Conservation (phyloP, 2,113 vertebrate genomes). For the Henicopernis longicauda region DNA sequence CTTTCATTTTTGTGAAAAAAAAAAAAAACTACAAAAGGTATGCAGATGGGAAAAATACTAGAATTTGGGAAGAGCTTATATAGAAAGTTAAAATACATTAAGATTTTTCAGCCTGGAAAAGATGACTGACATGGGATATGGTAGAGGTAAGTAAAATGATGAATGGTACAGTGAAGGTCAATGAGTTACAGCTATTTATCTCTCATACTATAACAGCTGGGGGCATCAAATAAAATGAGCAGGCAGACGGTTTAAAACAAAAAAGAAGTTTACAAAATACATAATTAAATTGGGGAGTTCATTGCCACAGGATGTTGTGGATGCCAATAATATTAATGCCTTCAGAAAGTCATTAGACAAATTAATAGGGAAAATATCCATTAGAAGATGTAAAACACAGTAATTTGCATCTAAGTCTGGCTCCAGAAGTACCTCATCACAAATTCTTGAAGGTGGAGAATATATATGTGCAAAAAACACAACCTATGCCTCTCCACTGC, state of each 20-base stretch:
- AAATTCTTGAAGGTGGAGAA: not conserved
- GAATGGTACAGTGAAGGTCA: not conserved
- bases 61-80: not conserved
- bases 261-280: not conserved
- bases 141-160: not conserved
- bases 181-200: not conserved
- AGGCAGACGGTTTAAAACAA: not conserved
- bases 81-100: not conserved
- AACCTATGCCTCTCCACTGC: not conserved
- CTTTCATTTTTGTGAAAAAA: not conserved
- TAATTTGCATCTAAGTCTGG: not conserved
- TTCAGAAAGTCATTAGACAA: not conserved
- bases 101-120: not conserved
- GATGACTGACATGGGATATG: not conserved
- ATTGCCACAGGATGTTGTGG: not conserved
- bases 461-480: not conserved
- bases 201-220: not conserved
- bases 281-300: not conserved
- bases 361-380: not conserved
- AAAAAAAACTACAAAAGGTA: accelerated
- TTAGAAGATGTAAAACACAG: not conserved
- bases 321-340: not conserved
- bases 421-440: not conserved
- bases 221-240: not conserved
- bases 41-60: not conserved